Evolutionary conservation across 2,888 invertebrate genomes (phyloP).

Genomic region (Lasioglossum figueresi): DNA sequence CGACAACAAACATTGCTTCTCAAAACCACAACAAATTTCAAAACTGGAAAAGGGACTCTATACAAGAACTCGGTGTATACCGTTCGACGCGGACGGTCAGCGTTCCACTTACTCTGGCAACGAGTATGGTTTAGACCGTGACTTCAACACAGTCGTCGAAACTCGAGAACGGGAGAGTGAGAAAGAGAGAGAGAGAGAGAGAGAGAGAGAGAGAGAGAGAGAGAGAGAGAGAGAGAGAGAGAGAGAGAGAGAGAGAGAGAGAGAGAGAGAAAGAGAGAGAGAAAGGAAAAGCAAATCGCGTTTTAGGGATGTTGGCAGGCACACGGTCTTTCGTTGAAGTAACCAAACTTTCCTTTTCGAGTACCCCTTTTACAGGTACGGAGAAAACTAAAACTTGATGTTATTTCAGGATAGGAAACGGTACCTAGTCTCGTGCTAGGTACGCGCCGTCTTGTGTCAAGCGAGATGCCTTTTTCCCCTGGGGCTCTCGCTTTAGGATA

Average conservation of each 20-base stretch:
- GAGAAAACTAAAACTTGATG: conserved; percentile 51
- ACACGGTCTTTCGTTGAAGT: conserved; percentile 62
- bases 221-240: neutral
- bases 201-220: conserved; percentile 6
- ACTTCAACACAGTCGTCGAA: conserved; percentile 50
- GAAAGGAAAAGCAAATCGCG: neutral
- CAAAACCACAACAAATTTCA: conserved; percentile 13
- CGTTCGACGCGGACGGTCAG: conserved; percentile 8
- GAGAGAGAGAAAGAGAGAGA: conserved; percentile 6
- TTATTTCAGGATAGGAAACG: conserved; percentile 58
- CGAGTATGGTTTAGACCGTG: conserved; percentile 39
- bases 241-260: conserved; percentile 12
- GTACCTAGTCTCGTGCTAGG: conserved; percentile 55
- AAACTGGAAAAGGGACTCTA: conserved; percentile 28
- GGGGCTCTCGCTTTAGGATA: conserved; percentile 68
- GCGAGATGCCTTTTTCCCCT: conserved; percentile 59
- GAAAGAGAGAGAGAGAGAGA: neutral
- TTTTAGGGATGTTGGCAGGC: conserved; percentile 28
- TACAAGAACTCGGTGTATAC: conserved; percentile 24
- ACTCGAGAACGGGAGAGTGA: conserved; percentile 34
- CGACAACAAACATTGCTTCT: neutral
- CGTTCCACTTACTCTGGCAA: conserved; percentile 35
- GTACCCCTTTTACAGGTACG: conserved; percentile 79
- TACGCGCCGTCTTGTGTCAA: conserved; percentile 41
- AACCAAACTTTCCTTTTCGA: conserved; percentile 71